A percentile compares a stretch with the other conserved stretches of the same genome.
Conservation (phyloP, 2,113 vertebrate genomes). For the Sceloporus tristichus region DNA sequence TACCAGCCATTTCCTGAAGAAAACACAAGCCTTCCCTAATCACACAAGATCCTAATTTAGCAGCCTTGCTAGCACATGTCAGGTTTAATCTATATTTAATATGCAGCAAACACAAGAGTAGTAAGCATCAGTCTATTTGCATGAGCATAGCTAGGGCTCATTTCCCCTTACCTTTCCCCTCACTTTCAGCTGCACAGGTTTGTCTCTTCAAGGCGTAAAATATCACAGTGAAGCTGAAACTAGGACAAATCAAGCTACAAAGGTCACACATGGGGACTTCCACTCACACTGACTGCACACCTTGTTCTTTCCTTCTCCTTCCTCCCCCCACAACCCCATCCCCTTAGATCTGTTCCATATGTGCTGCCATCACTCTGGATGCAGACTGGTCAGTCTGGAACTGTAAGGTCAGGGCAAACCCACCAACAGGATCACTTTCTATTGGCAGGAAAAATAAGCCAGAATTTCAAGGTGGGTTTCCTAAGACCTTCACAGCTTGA, state of each 20-base stretch:
- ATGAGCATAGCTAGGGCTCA: constrained; percentile 7
- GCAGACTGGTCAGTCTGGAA: background rate
- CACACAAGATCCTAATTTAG: background rate
- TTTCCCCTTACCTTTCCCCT: background rate
- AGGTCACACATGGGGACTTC: background rate
- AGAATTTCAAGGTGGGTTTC: background rate
- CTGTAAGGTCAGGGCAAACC: background rate
- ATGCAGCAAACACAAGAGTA: constrained; percentile 21
- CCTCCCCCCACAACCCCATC: too few relatives aligned
- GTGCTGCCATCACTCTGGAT: background rate
- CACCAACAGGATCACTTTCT: background rate
- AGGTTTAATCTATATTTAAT: constrained; percentile 31
- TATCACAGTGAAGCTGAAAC: background rate
- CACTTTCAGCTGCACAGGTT: background rate
- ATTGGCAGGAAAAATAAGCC: background rate
- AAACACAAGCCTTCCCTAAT: background rate
- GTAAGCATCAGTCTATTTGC: constrained; percentile 30
- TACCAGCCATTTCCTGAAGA: constrained; percentile 41
- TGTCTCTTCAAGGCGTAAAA: constrained; percentile 23
- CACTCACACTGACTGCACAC: background rate
- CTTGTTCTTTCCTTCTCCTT: background rate
- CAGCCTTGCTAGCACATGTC: constrained; percentile 13
- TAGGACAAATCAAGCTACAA: background rate
- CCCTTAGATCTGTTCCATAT: background rate
- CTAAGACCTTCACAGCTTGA: background rate